phyloP scores from a whole-genome alignment of 2,113 vertebrate species.

The Melanerpes aurifrons region DNA sequence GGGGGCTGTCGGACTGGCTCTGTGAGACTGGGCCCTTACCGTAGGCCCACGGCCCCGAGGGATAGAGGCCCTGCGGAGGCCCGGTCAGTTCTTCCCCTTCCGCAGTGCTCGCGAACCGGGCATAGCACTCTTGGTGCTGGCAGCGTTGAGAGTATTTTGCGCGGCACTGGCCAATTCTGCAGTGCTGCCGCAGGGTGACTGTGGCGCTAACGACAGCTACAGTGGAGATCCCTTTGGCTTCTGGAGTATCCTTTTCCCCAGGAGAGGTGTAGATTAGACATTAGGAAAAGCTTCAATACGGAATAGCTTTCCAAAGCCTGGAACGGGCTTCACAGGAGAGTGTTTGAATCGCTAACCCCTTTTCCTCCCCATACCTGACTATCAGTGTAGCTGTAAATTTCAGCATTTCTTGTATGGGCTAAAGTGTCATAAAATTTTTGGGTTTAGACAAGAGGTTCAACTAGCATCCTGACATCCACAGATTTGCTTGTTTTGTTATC shows the following conservation, averaged over 20 bases:
- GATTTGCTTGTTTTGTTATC: background rate
- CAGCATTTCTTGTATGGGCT: background rate
- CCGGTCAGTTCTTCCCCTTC: rapidly evolving
- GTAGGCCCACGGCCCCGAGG: background rate
- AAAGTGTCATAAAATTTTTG: rapidly evolving
- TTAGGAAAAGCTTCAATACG: too few relatives aligned
- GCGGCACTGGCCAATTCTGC: rapidly evolving
- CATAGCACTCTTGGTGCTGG: background rate
- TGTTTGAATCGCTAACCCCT: background rate
- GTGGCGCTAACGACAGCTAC: too few relatives aligned
- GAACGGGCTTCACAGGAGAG: too few relatives aligned
- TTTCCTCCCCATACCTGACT: background rate
- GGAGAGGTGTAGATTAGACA: too few relatives aligned
- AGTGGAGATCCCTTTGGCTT: rapidly evolving
- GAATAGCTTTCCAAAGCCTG: too few relatives aligned
- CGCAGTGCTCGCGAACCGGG: background rate
- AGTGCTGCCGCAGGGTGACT: rapidly evolving
- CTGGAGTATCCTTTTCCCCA: too few relatives aligned
- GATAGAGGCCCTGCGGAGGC: background rate
- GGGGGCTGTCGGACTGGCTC: background rate
- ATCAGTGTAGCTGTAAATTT: background rate
- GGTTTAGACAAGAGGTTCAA: background rate
- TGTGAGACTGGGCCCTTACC: background rate
- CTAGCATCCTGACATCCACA: too few relatives aligned
- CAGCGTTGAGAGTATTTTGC: too few relatives aligned